Evolutionary conservation across 2,888 invertebrate species (phyloP).

Genomic region (Merodon equestris): DNA sequence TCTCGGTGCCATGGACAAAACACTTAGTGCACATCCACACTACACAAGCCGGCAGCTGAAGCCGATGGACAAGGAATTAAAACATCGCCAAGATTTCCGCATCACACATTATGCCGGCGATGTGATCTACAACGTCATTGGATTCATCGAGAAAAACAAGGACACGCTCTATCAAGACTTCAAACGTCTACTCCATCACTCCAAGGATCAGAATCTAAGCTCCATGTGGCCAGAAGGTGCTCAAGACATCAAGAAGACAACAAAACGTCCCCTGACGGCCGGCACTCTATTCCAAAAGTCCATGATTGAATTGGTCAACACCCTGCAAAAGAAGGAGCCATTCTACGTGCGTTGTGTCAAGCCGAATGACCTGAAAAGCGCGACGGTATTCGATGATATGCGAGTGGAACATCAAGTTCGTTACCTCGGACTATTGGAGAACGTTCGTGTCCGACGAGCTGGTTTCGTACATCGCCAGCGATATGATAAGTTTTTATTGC

Average conservation of each 20-base stretch:
- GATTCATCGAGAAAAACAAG: constrained; percentile 98
- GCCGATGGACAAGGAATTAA: constrained; percentile 89
- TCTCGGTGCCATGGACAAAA: constrained; percentile 95
- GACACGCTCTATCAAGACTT: constrained; percentile 98
- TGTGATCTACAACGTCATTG: constrained; percentile 92
- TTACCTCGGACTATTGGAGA: constrained; percentile 96
- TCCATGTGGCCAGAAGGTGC: constrained; percentile 99
- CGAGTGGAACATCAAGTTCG: constrained; percentile 80
- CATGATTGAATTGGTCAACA: constrained; percentile 93
- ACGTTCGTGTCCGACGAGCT: constrained; percentile 95
- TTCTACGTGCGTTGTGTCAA: constrained; percentile 98
- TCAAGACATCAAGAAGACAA: constrained; percentile 92
- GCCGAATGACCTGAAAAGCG: constrained; percentile 96
- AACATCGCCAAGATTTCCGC: constrained; percentile 88
- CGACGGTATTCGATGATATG: constrained; percentile 90
- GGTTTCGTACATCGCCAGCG: constrained; percentile 98
- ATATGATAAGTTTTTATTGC: constrained; percentile 94
- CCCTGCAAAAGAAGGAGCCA: constrained; percentile 94
- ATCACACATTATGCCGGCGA: constrained; percentile 98
- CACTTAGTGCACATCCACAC: constrained; percentile 91
- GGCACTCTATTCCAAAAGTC: constrained; percentile 97
- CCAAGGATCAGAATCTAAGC: constrained; percentile 87
- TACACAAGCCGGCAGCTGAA: constrained; percentile 92
- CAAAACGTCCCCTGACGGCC: constrained; percentile 96
- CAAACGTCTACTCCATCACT: constrained; percentile 93